Evolutionary conservation across 2,888 invertebrate genomes (phyloP), one percentile per base, ranked within the genome.

Genomic region (Drosophila barbarae): DNA sequence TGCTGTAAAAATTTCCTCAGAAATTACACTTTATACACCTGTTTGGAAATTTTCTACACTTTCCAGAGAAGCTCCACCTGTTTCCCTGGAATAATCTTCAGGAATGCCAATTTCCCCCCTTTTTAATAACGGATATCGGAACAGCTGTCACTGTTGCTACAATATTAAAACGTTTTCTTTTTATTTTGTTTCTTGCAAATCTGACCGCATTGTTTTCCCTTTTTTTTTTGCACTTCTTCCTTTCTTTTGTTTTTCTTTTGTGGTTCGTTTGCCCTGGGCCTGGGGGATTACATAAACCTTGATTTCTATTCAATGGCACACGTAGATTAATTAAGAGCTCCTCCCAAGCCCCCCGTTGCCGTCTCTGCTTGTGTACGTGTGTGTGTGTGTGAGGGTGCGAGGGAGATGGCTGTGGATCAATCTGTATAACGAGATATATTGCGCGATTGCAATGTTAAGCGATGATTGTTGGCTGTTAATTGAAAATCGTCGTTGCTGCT

Each of bases 381-480:
- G 10, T 36, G 21, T 30, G n/a, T 18, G 23, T 23, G 21, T 38
- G 30, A 26, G 13, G 12, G 36, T 6, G 12, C 21, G 21, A 39
- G 18, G 18, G 55, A 28, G 44, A 21, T 21, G 28, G 50, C 32
- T 32, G 10, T 15, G 52, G 64, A 64, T 63, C 64, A 63, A 63
- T 63, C 63, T 63, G 63, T 60, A 53, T 26, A 60, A 60, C 46
- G 59, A 59, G 59, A 59, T 59, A 60, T 60, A 21, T 23, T 23
- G 23, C 46, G 42, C 51, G 32, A 49, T 50, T 63, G 61, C 61
- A 63, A 38, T 38, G 53, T 64, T 38, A 70, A 76, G 65, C 70
- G 72, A 74, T 71, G 74, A 76, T 71, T 82, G 77, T 78, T 82
- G 64, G 71, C 64, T 78, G 69, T 59, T 77, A 78, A 84, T 84